These are phyloP conservation scores for Coendou prehensilis DNA, from an alignment of 2,797 vertebrate species.

Conservation along the genomic window DNA sequence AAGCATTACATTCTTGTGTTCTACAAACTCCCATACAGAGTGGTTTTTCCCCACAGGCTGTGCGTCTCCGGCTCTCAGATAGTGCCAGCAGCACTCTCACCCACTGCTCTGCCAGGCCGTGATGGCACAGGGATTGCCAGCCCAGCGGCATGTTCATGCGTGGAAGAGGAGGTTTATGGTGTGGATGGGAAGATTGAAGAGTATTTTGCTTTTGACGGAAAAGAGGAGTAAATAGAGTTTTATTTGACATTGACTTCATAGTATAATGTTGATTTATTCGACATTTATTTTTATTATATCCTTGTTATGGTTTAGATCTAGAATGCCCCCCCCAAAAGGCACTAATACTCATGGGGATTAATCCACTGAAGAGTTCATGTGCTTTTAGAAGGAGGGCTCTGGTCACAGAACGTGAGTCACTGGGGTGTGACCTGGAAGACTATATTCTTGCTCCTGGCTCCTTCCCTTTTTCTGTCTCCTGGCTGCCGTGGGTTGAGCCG, in stretches of 20 bases:
- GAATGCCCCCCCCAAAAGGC: neutral
- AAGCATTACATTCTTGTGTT: neutral
- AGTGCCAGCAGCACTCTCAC: constrained; percentile 79
- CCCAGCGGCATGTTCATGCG: constrained; percentile 74
- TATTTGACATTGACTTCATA: constrained; percentile 3
- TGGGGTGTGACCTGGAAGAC: neutral
- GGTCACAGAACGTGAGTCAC: neutral
- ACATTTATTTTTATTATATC: neutral
- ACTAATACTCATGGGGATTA: neutral
- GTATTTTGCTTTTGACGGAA: constrained; percentile 92
- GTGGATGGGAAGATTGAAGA: constrained; percentile 93
- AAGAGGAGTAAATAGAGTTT: constrained; percentile 89
- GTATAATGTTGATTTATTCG: neutral
- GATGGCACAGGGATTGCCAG: constrained; percentile 56
- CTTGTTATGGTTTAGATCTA: neutral
- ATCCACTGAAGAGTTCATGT: neutral
- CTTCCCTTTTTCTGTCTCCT: neutral
- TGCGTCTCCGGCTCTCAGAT: constrained; percentile 90
- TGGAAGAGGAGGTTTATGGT: constrained; percentile 92
- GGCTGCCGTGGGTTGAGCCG: neutral
- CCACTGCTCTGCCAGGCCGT: constrained; percentile 62
- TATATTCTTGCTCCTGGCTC: neutral
- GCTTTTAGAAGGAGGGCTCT: neutral
- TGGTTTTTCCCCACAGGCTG: constrained; percentile 85
- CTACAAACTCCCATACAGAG: neutral